Conservation (phyloP, 1,140 invertebrate genomes). For the Neodiprion fabricii region DNA sequence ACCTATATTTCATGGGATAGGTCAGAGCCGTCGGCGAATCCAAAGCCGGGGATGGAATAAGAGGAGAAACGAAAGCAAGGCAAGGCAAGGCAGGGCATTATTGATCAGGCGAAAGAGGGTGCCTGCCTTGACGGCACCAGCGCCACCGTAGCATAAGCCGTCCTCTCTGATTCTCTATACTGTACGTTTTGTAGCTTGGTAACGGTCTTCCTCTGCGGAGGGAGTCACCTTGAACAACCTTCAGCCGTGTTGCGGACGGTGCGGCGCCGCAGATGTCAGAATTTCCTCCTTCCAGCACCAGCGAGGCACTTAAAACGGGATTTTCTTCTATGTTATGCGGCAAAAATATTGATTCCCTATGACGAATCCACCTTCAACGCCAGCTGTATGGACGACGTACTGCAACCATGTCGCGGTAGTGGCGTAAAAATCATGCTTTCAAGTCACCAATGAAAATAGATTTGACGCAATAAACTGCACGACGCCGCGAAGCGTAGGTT, state of each 20-base stretch:
- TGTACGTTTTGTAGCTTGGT: background rate
- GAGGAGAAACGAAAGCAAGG: background rate
- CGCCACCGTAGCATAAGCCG: background rate
- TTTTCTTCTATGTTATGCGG: too few species aligned
- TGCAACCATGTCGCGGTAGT: too few species aligned
- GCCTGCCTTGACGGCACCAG: background rate
- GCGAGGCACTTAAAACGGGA: too few species aligned
- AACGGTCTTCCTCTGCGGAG: background rate
- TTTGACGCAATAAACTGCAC: too few species aligned
- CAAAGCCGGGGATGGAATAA: background rate
- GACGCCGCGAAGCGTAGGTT: too few species aligned
- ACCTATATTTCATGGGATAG: conserved; percentile 1
- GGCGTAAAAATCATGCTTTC: too few species aligned
- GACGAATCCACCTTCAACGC: too few species aligned
- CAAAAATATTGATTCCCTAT: too few species aligned
- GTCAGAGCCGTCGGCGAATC: background rate
- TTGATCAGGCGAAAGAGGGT: conserved; percentile 4
- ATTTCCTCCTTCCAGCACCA: too few species aligned
- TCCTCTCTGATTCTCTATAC: background rate
- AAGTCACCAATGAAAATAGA: too few species aligned
- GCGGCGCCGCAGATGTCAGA: too few species aligned
- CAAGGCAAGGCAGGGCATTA: conserved; percentile 2
- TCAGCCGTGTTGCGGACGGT: background rate
- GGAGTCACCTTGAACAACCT: background rate
- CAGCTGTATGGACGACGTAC: too few species aligned